Base-by-base conservation (phyloP, 1,140 invertebrate genomes). In the Scaptomyza montana region DNA sequence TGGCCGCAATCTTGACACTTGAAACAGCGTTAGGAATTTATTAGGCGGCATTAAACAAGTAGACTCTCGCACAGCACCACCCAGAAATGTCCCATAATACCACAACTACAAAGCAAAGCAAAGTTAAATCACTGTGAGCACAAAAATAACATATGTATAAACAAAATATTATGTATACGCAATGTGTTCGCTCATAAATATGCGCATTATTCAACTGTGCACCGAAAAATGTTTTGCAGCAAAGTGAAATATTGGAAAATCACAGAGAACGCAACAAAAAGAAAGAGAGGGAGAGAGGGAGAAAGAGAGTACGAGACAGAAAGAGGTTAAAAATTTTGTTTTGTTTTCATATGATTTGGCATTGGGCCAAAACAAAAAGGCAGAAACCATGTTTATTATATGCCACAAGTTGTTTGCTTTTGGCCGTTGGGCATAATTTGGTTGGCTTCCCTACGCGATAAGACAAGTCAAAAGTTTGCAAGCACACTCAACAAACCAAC, bases 1-100 rank as follows among this genome's bases (percentile, higher is more conserved):
- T 82, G 75, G 68, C 68, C 73, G 41, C 76, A 87, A 79, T 89
- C 82, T 78, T 89, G 82, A 77, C 82, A 89, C 84, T 82, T 49
- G 46, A 71, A 74, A 80, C 60, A 45, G 63, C 61, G 53, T 55
- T 79, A 43, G 47, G 62, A 89, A 82, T 87, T 89, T 87, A 87
- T 87, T 89, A 68, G 78, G 43, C 62, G 62, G 51, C 68, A 78
- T 74, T 72, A 82, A 65, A 36, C 33, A 36, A 36, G 43, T 49
- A 49, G 65, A 49, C 65, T 66, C 56, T 64, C 43, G 68, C 72
- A 75, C 39, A 60, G 50, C 41, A 55, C 39, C 51, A 39, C 30
- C 28, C 55, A 43, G 39, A 43, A 43, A 43, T 43, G 12, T 43
- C 12, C 12, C 12, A n/a, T 12, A 2, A 10, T 3, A 41, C 9